phyloP scores from a whole-genome alignment of 1,140 invertebrate genomes.

The Drosophila bifasciata region DNA sequence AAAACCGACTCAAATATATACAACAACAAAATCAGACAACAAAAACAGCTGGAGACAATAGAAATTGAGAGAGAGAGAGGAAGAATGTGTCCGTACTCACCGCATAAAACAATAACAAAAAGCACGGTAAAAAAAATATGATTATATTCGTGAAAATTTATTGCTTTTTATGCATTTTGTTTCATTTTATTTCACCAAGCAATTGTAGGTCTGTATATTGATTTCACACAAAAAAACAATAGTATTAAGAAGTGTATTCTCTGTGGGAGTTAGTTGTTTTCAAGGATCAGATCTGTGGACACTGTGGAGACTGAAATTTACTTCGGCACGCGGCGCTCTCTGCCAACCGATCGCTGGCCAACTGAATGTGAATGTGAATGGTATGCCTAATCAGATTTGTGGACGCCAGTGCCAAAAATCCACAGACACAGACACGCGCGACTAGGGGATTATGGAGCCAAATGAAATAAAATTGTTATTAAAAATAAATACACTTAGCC shows the following conservation, averaged over 20 bases:
- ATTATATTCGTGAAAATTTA: constrained; percentile 45
- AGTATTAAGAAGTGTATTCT: background rate
- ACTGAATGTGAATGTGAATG: constrained; percentile 15
- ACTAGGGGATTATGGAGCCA: background rate
- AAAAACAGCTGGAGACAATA: background rate
- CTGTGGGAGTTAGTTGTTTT: background rate
- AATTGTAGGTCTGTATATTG: constrained; percentile 8
- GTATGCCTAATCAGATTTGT: constrained; percentile 18
- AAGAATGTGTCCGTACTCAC: constrained; percentile 36
- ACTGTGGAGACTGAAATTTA: too few relatives aligned
- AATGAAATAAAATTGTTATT: background rate
- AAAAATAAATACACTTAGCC: constrained; percentile 34
- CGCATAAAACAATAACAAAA: constrained; percentile 33
- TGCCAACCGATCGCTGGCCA: constrained; percentile 6
- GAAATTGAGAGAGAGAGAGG: constrained; percentile 21
- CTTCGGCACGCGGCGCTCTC: constrained; percentile 10
- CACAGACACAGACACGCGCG: background rate
- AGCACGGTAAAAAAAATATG: constrained; percentile 47
- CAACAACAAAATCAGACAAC: constrained; percentile 7
- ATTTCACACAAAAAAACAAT: constrained; percentile 15
- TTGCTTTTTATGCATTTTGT: constrained; percentile 24
- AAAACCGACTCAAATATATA: too few relatives aligned
- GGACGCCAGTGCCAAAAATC: too few relatives aligned
- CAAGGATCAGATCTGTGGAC: too few relatives aligned
- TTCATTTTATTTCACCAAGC: background rate